These are phyloP conservation scores for Aeoliscus strigatus DNA, from an alignment of 2,797 vertebrate species.

Conservation along the genomic window DNA sequence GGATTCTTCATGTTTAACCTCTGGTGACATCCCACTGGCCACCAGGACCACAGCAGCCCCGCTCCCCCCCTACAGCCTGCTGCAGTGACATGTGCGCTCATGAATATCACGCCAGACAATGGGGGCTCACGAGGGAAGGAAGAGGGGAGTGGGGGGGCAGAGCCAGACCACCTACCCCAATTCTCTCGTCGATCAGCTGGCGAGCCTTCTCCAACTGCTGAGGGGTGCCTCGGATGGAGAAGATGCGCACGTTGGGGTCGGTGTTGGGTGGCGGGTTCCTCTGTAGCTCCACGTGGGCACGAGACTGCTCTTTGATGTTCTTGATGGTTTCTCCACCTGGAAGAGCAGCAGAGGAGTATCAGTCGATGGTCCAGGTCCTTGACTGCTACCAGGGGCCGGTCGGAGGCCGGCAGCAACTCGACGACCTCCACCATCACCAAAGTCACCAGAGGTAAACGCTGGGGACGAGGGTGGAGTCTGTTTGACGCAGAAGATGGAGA, in stretches of 20 bases:
- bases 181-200: slow-evolving; percentile 98
- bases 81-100: slow-evolving; percentile 68
- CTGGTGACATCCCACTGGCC: slow-evolving; percentile 67
- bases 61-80: slow-evolving; percentile 34
- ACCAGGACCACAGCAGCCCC: slow-evolving; percentile 48
- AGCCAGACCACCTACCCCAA: slow-evolving; percentile 82
- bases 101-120: slow-evolving; percentile 70
- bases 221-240: slow-evolving; percentile 91
- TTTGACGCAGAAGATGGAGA: too few relatives aligned
- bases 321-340: slow-evolving; percentile 98
- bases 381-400: not conserved
- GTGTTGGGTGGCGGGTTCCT: slow-evolving; percentile 94
- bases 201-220: slow-evolving; percentile 94
- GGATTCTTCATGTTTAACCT: slow-evolving; percentile 77
- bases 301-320: slow-evolving; percentile 97
- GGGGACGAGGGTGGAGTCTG: too few relatives aligned
- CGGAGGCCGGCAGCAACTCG: too few relatives aligned
- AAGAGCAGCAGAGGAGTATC: not conserved
- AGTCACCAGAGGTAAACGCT: too few relatives aligned
- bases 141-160: not conserved
- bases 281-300: slow-evolving; percentile 95
- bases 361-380: not conserved
- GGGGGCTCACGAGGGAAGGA: slow-evolving; percentile 9
- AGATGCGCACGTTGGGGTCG: slow-evolving; percentile 90
- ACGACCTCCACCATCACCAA: too few relatives aligned